Conservation (phyloP, 2,113 vertebrate genomes). For the Cyphomyrus discorhynchus region DNA sequence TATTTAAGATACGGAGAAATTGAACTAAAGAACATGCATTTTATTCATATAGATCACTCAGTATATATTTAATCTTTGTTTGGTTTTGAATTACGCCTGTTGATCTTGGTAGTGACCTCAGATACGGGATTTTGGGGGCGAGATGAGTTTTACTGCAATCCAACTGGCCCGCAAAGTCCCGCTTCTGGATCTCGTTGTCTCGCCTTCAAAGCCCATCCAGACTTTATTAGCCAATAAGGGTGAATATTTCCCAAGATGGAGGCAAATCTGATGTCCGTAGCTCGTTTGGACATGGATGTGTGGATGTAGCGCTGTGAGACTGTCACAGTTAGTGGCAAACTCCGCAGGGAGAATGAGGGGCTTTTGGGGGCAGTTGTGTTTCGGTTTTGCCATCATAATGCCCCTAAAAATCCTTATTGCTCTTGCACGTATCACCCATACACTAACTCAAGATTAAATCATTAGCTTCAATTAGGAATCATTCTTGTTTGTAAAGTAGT, state of each 20-base stretch:
- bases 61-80: not conserved
- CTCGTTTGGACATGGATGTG: not conserved
- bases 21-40: not conserved
- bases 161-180: constrained; percentile 94
- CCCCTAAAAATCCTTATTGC: constrained; percentile 95
- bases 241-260: constrained; percentile 3
- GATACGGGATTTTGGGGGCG: constrained; percentile 84
- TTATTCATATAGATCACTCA: not conserved
- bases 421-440: constrained; percentile 74
- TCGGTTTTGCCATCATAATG: constrained; percentile 82
- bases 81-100: constrained; percentile 14
- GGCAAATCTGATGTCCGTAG: not conserved
- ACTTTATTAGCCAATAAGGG: not conserved
- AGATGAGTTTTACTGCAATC: constrained; percentile 81
- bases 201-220: not conserved
- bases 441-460: not conserved
- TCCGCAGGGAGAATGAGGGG: constrained; percentile 90
- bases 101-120: constrained; percentile 64
- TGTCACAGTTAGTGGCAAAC: not conserved
- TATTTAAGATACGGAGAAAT: not conserved
- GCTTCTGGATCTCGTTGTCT: constrained; percentile 71
- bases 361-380: constrained; percentile 94
- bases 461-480: not conserved
- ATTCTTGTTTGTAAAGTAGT: not conserved
- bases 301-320: not conserved